phyloP scores from a whole-genome alignment of 2,113 vertebrate species.

The Python bivittatus region DNA sequence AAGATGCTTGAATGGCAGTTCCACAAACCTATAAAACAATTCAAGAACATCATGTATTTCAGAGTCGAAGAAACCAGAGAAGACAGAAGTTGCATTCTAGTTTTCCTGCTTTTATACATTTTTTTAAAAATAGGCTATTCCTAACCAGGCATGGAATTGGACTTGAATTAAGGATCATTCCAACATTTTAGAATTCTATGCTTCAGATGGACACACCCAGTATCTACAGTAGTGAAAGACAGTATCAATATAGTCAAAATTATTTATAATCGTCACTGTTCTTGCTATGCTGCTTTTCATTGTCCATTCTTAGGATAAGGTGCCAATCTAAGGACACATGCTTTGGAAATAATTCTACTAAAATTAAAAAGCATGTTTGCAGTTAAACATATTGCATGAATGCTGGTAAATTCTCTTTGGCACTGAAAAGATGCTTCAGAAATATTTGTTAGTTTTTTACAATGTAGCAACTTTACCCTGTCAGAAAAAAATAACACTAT shows the following conservation, averaged over 20 bases:
- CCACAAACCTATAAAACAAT: neutral
- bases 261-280: neutral
- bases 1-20: neutral
- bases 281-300: neutral
- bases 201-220: neutral
- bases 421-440: too few species aligned
- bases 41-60: neutral
- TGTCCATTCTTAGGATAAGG: neutral
- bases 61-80: neutral
- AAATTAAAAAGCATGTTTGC: neutral
- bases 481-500: too few species aligned
- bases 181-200: neutral
- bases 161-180: too few species aligned
- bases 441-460: too few species aligned
- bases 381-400: too few species aligned
- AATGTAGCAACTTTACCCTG: too few species aligned
- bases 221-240: neutral
- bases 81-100: neutral
- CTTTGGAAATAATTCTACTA: neutral
- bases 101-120: constrained; percentile 7
- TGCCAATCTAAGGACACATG: neutral
- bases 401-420: too few species aligned
- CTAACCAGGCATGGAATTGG: too few species aligned
- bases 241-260: neutral
- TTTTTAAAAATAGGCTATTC: neutral